Evolutionary conservation across 2,888 invertebrate species (phyloP), one percentile per base, ranked within the genome.

Genomic region (Eupithecia subumbrata): DNA sequence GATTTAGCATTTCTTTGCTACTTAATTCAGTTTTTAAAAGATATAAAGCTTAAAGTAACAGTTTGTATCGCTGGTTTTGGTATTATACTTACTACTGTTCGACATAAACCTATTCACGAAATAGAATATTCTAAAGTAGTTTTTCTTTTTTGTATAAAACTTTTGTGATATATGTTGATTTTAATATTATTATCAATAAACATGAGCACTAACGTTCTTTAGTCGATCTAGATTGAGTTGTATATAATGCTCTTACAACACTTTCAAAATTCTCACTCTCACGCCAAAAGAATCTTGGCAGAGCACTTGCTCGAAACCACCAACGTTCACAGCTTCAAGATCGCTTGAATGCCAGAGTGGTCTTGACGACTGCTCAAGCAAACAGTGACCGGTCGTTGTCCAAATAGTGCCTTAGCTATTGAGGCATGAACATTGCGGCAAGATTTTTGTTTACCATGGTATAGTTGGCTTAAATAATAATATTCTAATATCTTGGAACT

Each of bases 1-100:
- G 88, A 90, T 92, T 92, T 91, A 92, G 91, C 91, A 91, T 93
- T 93, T 92, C 92, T 91, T 90, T 83, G 93, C 93, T 93, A 93
- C 93, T 90, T 93, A 92, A 91, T 93, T 92, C 90, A 93, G 91
- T 93, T 93, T 91, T 92, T 89, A 88, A 89, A 91, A 89, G 90
- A 90, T 87, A 92, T 93, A 92, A 89, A 90, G 87, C 88, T 91
- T 92, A 92, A 92, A 93, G 92, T 91, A 91, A 92, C 92, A 87
- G 87, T 87, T 85, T 88, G 87, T 89, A 87, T 90, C 87, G 85
- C 86, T 88, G 85, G 86, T 89, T 88, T 87, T 87, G 87, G 84
- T 86, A 88, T 85, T 85, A 83, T 84, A 82, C 84, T 82, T 84
- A 83, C 83, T 82, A 82, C 79, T 34, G 80, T 81, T 71, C 77